Conservation (phyloP, 2,888 invertebrate genomes). For the Elegia similella region DNA sequence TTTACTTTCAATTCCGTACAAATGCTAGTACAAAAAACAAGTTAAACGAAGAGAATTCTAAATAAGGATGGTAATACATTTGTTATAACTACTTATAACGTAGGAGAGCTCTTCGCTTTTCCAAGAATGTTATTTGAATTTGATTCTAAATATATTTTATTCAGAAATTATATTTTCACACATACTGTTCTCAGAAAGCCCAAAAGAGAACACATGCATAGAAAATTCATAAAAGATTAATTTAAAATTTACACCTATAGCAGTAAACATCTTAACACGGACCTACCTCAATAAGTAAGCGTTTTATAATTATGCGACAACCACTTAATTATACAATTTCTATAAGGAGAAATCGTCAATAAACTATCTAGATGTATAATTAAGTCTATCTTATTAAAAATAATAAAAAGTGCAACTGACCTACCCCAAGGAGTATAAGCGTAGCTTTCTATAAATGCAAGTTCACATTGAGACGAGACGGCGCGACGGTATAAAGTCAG, state of each 20-base stretch:
- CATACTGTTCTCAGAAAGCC: too few species aligned
- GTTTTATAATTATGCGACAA: background rate
- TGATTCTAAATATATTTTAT: too few species aligned
- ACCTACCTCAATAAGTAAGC: background rate
- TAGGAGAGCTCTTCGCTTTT: too few species aligned
- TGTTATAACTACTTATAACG: too few species aligned
- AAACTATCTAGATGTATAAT: background rate
- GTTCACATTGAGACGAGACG: background rate
- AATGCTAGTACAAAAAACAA: background rate
- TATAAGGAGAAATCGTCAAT: background rate
- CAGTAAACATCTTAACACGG: too few species aligned
- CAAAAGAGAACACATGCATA: too few species aligned
- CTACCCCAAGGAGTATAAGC: background rate
- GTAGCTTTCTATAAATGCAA: constrained; percentile 5
- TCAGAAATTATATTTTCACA: too few species aligned
- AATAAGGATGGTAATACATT: too few species aligned
- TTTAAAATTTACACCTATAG: too few species aligned
- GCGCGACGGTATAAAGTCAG: constrained; percentile 21
- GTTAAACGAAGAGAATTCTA: too few species aligned
- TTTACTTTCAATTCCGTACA: background rate
- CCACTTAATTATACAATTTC: background rate
- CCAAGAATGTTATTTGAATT: too few species aligned
- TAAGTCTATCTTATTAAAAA: background rate
- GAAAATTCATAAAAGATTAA: too few species aligned
- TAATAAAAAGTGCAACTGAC: background rate